Conservation (phyloP, 1,140 invertebrate genomes). For the Cydia splendana region DNA sequence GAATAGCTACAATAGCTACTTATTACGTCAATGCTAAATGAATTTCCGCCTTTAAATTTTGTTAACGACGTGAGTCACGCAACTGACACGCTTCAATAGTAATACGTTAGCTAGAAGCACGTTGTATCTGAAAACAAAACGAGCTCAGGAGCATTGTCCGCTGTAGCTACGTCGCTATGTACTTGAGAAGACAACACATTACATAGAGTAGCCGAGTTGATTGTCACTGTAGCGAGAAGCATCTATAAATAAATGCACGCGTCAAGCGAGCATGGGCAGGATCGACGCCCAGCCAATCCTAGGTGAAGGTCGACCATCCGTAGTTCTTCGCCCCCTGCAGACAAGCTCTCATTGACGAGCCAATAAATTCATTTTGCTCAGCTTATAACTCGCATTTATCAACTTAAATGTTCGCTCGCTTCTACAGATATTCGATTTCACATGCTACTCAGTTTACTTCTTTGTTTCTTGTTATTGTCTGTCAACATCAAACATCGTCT, state of each 20-base stretch:
- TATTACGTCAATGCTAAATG: constrained; percentile 73
- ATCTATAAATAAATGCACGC: constrained; percentile 76
- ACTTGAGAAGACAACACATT: constrained; percentile 30
- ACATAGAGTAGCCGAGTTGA: constrained; percentile 39
- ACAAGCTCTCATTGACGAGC: constrained; percentile 42
- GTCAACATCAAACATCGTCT: constrained; percentile 1
- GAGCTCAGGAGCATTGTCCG: constrained; percentile 51
- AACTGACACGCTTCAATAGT: constrained; percentile 57
- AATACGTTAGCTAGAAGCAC: constrained; percentile 45
- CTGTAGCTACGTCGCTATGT: constrained; percentile 32
- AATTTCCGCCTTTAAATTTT: constrained; percentile 76
- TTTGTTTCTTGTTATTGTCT: constrained; percentile 19
- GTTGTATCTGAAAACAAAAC: constrained; percentile 32
- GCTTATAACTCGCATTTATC: constrained; percentile 20
- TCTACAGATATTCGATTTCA: constrained; percentile 4
- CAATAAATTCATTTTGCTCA: constrained; percentile 30
- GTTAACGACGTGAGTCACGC: constrained; percentile 74
- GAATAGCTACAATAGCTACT: constrained; percentile 69
- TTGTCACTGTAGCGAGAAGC: constrained; percentile 53
- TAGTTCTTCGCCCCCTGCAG: constrained; percentile 61
- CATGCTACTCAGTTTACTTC: constrained; percentile 19
- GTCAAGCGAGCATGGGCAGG: constrained; percentile 63
- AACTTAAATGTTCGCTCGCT: constrained; percentile 14
- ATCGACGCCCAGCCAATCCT: constrained; percentile 71
- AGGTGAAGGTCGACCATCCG: constrained; percentile 72